Evolutionary conservation across 2,797 vertebrate species (phyloP), one percentile per base, ranked within the genome.

Genomic region (Okamejei kenojei): DNA sequence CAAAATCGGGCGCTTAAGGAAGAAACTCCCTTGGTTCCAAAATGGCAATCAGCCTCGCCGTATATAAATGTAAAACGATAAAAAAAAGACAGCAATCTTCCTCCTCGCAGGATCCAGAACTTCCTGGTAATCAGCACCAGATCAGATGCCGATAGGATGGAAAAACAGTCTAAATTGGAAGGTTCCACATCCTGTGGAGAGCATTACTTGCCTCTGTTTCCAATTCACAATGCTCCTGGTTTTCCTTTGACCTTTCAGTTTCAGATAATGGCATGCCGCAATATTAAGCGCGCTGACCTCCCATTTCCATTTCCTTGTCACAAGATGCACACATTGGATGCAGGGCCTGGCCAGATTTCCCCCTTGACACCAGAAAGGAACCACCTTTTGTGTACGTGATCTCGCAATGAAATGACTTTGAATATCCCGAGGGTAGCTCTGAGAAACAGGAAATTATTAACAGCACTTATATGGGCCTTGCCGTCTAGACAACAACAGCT

Each of bases 51-150:
- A 88, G n/a, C 61, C 63, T 65, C 15, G 32, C 65, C 17, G 35
- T 68, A 88, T 65, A 68, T 68, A 32, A 65, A 68, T 88, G 65
- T 88, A 19, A 63, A 88, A 88, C 68, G 58, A 35, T 88, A 23
- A 65, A 88, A 65, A 88, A 88, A 88, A 63, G 65, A 32, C 63
- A 65, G 2, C 65, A 88, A 68, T 68, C 84, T 88, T 88, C 84
- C 29, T 68, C 84, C 84, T 88, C 8, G 9, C 61, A 88, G 61
- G 84, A 88, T 68, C 84, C 84, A 88, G 84, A 68, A 35, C 84
- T 88, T 88, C 84, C 61, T 65, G n/a, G 84, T 68, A 88, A 88
- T 88, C 84, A 88, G 32, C 15, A 35, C 29, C n/a, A 88, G 84
- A 88, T 88, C 84, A 65, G 35, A 65, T 88, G n/a, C 32, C 15